Base-by-base conservation (phyloP, 2,797 vertebrate genomes). In the Chanos chanos region DNA sequence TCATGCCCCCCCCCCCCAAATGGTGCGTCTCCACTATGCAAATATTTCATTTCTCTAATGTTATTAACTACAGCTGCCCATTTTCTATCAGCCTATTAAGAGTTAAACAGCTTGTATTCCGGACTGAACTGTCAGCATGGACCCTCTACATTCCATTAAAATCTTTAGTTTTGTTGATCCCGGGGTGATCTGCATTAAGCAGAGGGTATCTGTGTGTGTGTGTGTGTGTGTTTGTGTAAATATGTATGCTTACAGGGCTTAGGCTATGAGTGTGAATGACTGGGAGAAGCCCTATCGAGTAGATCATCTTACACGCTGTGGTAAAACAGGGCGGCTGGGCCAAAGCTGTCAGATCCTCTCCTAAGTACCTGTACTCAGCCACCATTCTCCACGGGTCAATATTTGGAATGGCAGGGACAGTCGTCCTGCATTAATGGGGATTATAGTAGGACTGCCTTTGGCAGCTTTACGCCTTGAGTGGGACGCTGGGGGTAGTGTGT, bases 391-490 rank as follows among this genome's bases (percentile, higher is more conserved):
- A 75, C 87, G 68, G 83, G 87, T 89, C 87, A 90, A 89, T 89
- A 89, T 88, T 89, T 89, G 84, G 75, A 88, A 86, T 85, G 78
- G 84, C 78, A 81, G 81, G 81, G 80, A 85, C 81, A 82, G 79
- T 76, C 79, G 71, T 71, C 61, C 75, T 82, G 85, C 78, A 85
- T 86, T 86, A 86, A 77, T 70, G 81, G 80, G 83, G 86, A 86
- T 87, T 87, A 87, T 74, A 67, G 77, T 71, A 65, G 67, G 76
- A 75, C 77, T 43, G 82, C 66, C 84, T 69, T 76, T 72, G 68
- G 67, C 64, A 41, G 85, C 79, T 82, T 84, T 83, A 76, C 80
- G 83, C 81, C 81, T 87, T 71, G 61, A 79, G 64, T 64, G 62
- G 47, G 45, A 51, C 47, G 40, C 16, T 16, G 27, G 49, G 43